Conservation (phyloP, 2,113 vertebrate genomes). For the Crotophaga sulcirostris region DNA sequence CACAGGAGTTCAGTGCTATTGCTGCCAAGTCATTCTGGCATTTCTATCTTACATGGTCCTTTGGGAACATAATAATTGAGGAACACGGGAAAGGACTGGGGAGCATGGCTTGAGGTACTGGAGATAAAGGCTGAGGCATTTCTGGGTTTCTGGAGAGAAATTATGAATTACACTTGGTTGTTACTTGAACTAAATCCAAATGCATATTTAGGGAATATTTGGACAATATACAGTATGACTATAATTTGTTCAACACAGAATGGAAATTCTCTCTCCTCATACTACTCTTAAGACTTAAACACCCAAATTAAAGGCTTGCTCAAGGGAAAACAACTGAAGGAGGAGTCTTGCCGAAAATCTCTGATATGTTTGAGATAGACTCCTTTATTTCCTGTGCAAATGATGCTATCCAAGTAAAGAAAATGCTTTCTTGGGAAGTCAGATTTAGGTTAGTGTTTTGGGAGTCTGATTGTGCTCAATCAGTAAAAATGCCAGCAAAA, state of each 20-base stretch:
- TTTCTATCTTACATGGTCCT: neutral
- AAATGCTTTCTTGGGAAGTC: neutral
- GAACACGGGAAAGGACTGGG: neutral
- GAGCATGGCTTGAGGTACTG: neutral
- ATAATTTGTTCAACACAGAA: neutral
- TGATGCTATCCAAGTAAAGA: neutral
- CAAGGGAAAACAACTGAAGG: neutral
- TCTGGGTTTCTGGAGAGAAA: neutral
- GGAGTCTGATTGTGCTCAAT: neutral
- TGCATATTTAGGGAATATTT: neutral
- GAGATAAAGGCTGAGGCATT: neutral
- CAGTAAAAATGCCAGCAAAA: neutral
- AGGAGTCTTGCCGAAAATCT: neutral
- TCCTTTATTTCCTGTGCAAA: neutral
- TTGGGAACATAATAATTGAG: neutral
- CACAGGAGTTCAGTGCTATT: neutral
- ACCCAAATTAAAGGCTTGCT: neutral
- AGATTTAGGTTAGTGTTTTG: neutral
- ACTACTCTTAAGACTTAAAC: neutral
- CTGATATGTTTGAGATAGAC: neutral
- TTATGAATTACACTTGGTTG: neutral
- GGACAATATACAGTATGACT: neutral
- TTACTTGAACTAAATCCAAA: neutral
- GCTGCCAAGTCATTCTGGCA: neutral
- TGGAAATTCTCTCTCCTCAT: neutral